A percentile compares a stretch with the other conserved stretches of the same genome.
Conservation (phyloP, 2,797 vertebrate species). For the Ataeniobius toweri region DNA sequence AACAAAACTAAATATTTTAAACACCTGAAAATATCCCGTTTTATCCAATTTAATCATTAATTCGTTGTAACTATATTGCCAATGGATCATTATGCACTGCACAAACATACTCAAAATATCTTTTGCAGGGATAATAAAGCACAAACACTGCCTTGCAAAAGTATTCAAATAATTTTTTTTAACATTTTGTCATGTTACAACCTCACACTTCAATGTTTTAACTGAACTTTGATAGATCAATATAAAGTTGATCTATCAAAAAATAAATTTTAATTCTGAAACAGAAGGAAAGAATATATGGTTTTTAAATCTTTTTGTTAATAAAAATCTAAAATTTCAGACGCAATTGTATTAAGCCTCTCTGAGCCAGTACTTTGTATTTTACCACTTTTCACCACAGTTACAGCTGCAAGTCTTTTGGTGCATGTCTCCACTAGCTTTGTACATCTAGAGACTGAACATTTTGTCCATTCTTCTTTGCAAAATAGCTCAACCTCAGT, state of each 20-base stretch:
- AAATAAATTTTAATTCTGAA: too few relatives aligned
- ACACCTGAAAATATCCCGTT: neutral
- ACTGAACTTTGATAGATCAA: neutral
- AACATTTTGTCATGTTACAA: neutral
- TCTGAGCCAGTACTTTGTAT: neutral
- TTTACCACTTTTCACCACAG: neutral
- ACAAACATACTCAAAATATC: neutral
- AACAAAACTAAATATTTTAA: neutral
- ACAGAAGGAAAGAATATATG: too few relatives aligned
- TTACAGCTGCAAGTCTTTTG: neutral
- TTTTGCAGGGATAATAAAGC: neutral
- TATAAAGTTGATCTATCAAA: too few relatives aligned
- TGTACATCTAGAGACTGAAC: neutral
- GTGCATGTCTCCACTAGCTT: neutral
- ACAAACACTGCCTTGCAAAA: too few relatives aligned
- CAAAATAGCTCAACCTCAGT: neutral
- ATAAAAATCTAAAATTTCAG: too few relatives aligned
- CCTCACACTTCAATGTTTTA: neutral
- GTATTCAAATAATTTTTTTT: neutral
- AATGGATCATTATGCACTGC: neutral
- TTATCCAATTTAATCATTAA: neutral
- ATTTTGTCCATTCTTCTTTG: neutral
- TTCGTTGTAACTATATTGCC: neutral
- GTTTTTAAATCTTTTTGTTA: too few relatives aligned
- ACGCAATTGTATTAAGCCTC: too few relatives aligned